phyloP scores from a whole-genome alignment of 1,140 invertebrate genomes.

The Brachionus asplanchnoidis region DNA sequence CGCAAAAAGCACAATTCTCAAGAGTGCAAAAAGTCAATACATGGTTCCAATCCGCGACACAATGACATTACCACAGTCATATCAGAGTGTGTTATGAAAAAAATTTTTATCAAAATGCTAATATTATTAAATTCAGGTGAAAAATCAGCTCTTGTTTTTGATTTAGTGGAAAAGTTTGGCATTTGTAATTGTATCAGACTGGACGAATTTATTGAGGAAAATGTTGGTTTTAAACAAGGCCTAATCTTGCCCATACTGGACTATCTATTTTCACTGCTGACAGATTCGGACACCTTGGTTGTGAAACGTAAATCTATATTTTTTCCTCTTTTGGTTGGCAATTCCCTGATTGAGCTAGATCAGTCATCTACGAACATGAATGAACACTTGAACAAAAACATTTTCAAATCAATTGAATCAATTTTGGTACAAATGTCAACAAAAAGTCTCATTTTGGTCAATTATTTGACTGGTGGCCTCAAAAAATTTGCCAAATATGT shows the following conservation, averaged over 20 bases:
- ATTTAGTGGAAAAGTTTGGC: conserved; percentile 11
- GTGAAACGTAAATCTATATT: conserved; percentile 12
- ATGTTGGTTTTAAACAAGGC: background rate
- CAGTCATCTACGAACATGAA: background rate
- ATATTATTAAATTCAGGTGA: background rate
- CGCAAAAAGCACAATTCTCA: background rate
- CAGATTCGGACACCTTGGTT: background rate
- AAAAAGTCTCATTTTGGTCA: background rate
- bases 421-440: background rate
- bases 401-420: background rate
- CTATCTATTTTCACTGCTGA: conserved; percentile 5
- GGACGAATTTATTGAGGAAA: background rate
- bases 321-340: conserved; percentile 5
- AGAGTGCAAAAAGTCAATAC: background rate
- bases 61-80: background rate
- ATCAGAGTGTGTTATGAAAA: background rate
- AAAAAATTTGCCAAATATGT: background rate
- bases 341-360: background rate
- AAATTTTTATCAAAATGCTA: background rate
- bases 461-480: background rate
- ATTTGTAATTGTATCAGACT: background rate
- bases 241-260: background rate
- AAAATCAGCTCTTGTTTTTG: background rate
- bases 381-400: background rate
- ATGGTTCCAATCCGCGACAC: background rate